phyloP scores from a whole-genome alignment of 2,888 invertebrate genomes.

The Cryptophagus acutangulus region DNA sequence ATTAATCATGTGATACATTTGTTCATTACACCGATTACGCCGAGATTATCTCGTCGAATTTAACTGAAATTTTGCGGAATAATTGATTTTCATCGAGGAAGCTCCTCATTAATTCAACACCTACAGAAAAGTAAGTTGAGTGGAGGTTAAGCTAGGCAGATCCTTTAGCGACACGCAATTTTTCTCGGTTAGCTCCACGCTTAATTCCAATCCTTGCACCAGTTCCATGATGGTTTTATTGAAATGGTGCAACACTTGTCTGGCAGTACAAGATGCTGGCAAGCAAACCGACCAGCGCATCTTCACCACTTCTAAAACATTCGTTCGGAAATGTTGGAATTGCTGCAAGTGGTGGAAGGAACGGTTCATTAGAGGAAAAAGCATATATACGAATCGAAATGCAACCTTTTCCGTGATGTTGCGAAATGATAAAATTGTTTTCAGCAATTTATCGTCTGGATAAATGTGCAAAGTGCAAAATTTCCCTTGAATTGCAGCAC shows the following conservation, averaged over 20 bases:
- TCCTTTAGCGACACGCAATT: slow-evolving; percentile 34
- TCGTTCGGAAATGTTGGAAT: not conserved
- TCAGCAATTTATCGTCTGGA: slow-evolving; percentile 27
- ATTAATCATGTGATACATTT: not conserved
- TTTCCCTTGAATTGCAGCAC: slow-evolving; percentile 41
- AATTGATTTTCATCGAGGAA: no score
- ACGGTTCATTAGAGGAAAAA: not conserved
- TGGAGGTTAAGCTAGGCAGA: slow-evolving; percentile 22
- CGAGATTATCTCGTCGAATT: no score
- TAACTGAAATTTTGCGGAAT: no score
- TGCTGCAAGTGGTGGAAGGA: slow-evolving; percentile 1
- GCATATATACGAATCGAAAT: no score
- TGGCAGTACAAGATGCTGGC: not conserved
- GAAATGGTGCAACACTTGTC: not conserved
- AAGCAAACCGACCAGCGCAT: slow-evolving; percentile 1
- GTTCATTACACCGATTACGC: not conserved
- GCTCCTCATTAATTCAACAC: no score
- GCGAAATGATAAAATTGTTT: slow-evolving; percentile 30
- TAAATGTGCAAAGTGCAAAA: slow-evolving; percentile 40
- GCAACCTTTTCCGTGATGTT: slow-evolving; percentile 33
- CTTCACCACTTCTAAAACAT: not conserved
- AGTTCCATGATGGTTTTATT: slow-evolving; percentile 18
- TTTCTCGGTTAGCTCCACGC: slow-evolving; percentile 31
- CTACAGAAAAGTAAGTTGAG: slow-evolving; percentile 25
- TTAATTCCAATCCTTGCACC: slow-evolving; percentile 36